A percentile compares a stretch with the other conserved stretches of the same genome.
Evolutionary conservation across 2,113 vertebrate genomes (phyloP).

Genomic region (Vulpes ferrilata): DNA sequence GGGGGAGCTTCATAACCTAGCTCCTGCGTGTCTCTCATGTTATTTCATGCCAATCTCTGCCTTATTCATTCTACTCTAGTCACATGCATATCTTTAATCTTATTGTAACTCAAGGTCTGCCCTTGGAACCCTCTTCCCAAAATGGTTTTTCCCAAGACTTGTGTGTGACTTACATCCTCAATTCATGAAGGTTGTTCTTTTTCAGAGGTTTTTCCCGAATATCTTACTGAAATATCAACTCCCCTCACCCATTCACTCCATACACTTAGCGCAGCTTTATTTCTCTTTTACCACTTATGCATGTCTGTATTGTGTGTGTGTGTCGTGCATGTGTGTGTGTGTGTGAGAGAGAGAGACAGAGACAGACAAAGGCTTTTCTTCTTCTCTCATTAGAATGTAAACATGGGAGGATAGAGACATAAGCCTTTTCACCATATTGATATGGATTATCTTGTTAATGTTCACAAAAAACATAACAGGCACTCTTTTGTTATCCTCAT

Average conservation of each 20-base stretch:
- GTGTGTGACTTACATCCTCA: background rate
- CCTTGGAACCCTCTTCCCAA: background rate
- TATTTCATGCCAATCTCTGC: background rate
- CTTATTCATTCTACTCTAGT: background rate
- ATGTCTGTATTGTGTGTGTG: background rate
- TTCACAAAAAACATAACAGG: background rate
- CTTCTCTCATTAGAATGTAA: background rate
- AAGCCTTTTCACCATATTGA: background rate
- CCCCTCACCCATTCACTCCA: background rate
- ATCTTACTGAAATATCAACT: background rate
- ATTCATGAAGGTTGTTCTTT: background rate
- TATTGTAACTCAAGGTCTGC: background rate
- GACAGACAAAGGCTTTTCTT: background rate
- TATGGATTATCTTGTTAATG: background rate
- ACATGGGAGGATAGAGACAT: background rate
- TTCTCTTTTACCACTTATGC: background rate
- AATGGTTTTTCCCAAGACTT: background rate
- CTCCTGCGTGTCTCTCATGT: background rate
- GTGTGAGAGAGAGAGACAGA: background rate
- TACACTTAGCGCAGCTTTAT: background rate
- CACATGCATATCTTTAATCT: background rate
- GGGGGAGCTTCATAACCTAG: background rate
- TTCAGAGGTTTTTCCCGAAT: background rate
- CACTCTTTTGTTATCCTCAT: background rate
- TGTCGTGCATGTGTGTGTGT: background rate